phyloP scores from a whole-genome alignment of 2,888 invertebrate genomes.

The Trilocha varians region DNA sequence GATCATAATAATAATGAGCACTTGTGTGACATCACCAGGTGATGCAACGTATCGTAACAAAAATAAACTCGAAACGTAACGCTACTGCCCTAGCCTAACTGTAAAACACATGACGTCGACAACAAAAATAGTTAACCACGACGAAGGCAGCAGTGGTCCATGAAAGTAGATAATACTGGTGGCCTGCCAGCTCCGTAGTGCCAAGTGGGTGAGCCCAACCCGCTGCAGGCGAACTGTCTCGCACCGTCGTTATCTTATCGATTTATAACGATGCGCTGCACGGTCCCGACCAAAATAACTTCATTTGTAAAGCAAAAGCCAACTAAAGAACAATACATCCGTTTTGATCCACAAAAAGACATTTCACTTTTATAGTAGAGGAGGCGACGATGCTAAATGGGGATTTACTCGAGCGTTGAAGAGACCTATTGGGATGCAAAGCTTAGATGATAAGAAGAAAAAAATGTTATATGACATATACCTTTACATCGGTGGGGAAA shows the following conservation, averaged over 20 bases:
- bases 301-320: background rate
- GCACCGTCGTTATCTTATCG: slow-evolving; percentile 19
- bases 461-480: no score
- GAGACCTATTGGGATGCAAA: no score
- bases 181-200: slow-evolving; percentile 42
- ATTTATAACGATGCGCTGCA: slow-evolving; percentile 13
- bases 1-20: no score
- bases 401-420: no score
- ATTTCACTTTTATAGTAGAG: no score
- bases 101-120: slow-evolving; percentile 39
- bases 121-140: slow-evolving; percentile 38
- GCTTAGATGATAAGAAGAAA: no score
- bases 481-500: no score
- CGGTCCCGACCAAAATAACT: background rate
- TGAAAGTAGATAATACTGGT: slow-evolving; percentile 32
- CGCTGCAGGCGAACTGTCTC: slow-evolving; percentile 18
- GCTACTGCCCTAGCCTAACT: slow-evolving; percentile 23
- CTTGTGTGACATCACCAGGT: slow-evolving; percentile 13
- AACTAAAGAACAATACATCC: no score
- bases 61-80: slow-evolving; percentile 32
- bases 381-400: no score
- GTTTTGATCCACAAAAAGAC: no score
- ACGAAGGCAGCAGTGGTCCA: slow-evolving; percentile 26
- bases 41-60: slow-evolving; percentile 41
- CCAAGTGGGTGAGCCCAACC: slow-evolving; percentile 46